Evolutionary conservation across 1,140 invertebrate genomes (phyloP), one percentile per base, ranked within the genome.

Genomic region (Drosophila pallidifrons): DNA sequence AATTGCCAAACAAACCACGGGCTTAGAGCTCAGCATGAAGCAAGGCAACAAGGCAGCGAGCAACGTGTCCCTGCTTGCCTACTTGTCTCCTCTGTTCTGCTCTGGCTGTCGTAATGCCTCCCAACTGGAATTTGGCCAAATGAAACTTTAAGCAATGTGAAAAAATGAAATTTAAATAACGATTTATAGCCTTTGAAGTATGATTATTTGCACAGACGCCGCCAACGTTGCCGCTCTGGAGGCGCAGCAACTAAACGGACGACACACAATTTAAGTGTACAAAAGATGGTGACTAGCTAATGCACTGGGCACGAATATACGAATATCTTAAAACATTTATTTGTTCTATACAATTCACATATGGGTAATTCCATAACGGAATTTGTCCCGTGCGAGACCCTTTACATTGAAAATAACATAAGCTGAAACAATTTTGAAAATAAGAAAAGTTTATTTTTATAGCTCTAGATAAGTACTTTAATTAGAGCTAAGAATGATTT

Each of bases 181-280:
- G 85, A 89, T 89, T 89, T 89, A 89, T 89, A 57, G 81, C 85
- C 85, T 89, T 89, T 89, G 85, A 89, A 89, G 85, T 85, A 90
- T 90, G 81, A 83, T 88, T 89, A 81, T 89, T 89, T 90, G 78
- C 52, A 74, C 63, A 88, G 68, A 55, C 75, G 49, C 55, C 61
- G 60, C 32, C 7, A 25, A 3, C 8, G 10, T n/a, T 30, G 51
- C 41, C 11, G 55, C 47, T 43, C 54, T 41, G 43, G 58, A 70
- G 86, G 64, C 65, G 74, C 30, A 41, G 20, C 51, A 63, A 69
- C 58, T 64, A 70, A 63, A 63, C 58, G 41, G 65, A 63, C 66
- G 58, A 55, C 58, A 75, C 47, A 68, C 30, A 46, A 32, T 32
- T n/a, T 38, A 13, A 16, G 2, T 1, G 0, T 7, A 28, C 20